Percentiles rank a stretch among this genome's conserved stretches.
phyloP scores from a whole-genome alignment of 2,888 invertebrate species.

The Lasioglossum vierecki region DNA sequence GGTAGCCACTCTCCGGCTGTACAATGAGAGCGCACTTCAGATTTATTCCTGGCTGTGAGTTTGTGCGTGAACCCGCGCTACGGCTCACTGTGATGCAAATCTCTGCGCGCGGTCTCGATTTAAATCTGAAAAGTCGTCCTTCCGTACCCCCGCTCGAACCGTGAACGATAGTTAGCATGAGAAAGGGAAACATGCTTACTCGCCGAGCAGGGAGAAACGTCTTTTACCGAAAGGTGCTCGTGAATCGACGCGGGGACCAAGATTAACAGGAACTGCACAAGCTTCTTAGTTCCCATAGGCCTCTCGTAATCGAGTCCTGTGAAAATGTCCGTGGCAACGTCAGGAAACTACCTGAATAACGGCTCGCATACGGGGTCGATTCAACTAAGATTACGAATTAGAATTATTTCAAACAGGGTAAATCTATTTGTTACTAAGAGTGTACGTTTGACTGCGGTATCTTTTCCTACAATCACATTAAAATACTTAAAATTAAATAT shows the following conservation, averaged over 20 bases:
- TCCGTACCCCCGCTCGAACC: slow-evolving; percentile 48
- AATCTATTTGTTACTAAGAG: no score
- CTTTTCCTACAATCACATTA: no score
- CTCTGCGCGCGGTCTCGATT: slow-evolving; percentile 62
- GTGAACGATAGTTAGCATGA: slow-evolving; percentile 66
- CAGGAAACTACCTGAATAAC: not conserved
- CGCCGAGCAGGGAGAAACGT: slow-evolving; percentile 35
- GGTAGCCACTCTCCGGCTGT: slow-evolving; percentile 30
- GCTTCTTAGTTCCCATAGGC: slow-evolving; percentile 17
- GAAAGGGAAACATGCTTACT: slow-evolving; percentile 59
- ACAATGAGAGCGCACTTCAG: slow-evolving; percentile 49
- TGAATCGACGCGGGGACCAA: slow-evolving; percentile 24
- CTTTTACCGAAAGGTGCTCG: slow-evolving; percentile 47
- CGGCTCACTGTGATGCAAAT: slow-evolving; percentile 71
- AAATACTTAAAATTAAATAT: no score
- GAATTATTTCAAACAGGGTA: no score
- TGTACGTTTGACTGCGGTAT: no score
- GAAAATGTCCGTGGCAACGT: not conserved
- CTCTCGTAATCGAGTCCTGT: slow-evolving; percentile 1
- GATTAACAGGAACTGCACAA: slow-evolving; percentile 12
- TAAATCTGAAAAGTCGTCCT: slow-evolving; percentile 73
- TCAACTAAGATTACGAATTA: no score
- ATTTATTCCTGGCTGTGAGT: slow-evolving; percentile 47
- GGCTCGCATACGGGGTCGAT: not conserved
- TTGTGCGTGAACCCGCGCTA: slow-evolving; percentile 50